Percentiles rank a stretch among this genome's conserved stretches.
Evolutionary conservation across 2,888 invertebrate species (phyloP).

Genomic region (Frankliniella fusca): DNA sequence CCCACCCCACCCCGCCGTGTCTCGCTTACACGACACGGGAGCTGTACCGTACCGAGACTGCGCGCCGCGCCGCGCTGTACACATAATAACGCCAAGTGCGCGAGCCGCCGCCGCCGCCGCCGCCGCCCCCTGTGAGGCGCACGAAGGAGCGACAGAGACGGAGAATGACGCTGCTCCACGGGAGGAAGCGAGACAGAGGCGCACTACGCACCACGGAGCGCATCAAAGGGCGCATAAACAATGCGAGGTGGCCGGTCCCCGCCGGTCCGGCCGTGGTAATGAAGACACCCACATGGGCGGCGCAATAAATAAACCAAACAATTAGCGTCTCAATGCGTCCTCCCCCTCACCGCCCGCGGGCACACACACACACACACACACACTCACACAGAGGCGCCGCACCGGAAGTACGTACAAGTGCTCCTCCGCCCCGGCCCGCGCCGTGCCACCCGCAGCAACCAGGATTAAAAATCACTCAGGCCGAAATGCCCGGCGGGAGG

Average conservation of each 20-base stretch:
- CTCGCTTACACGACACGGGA: background rate
- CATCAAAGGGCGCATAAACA: background rate
- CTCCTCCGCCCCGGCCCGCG: background rate
- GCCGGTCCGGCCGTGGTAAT: background rate
- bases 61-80: background rate
- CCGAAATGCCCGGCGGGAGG: background rate
- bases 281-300: slow-evolving; percentile 13
- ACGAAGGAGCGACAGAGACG: background rate
- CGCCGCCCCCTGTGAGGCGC: background rate
- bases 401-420: background rate
- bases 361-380: background rate
- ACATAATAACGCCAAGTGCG: background rate
- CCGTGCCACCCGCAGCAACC: background rate
- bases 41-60: no score
- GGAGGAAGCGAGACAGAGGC: background rate
- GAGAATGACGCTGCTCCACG: background rate
- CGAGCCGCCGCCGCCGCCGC: background rate
- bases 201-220: background rate
- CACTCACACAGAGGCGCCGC: background rate
- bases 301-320: slow-evolving; percentile 16
- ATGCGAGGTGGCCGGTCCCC: background rate
- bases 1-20: background rate
- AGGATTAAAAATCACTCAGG: slow-evolving; percentile 20
- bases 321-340: slow-evolving; percentile 6
- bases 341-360: background rate